Evolutionary conservation across 2,113 vertebrate species (phyloP), one percentile per base, ranked within the genome.

Genomic region (Arvicanthis niloticus): DNA sequence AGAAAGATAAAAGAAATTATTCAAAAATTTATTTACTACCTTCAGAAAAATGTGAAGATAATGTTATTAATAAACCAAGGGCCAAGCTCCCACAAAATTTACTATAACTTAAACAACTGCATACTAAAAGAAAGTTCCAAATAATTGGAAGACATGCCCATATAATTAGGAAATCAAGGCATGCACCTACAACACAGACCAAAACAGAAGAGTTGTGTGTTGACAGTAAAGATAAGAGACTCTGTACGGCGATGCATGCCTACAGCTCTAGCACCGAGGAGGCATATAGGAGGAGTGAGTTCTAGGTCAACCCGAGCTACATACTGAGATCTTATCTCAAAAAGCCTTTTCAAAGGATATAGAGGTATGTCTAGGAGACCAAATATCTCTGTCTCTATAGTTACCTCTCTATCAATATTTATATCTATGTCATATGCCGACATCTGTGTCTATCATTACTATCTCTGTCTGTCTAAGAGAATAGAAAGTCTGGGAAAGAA

Each of bases 31-130:
- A 75, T 72, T 91, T 91, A 73, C 29, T 78, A 24, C 82, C 13
- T 82, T 90, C 7, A 86, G 91, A 65, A 86, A 75, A 91, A 92
- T 89, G 45, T 92, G 95, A 40, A 89, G 19, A 58, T 34, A 65
- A 78, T 91, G 37, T 72, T 72, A 53, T 45, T 90, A 53, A 65
- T 75, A 90, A 94, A 40, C 62, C 89, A 92, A 89, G 62, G 15
- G 24, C 42, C 26, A 4, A 88, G 53, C n/a, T 91, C 8, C 58
- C 17, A n/a, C 19, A 76, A 76, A 80, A 72, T 22, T 60, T 85
- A 13, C 89, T 94, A 56, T 1, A 67, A n/a, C 40, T 51, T 58
- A 11, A 4, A 65, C 6, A 70, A 70, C 51, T 26, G n/a, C 19
- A 53, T 86, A 86, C 45, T 45, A 88, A 93, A 96, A 95, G 19